Evolutionary conservation across 1,140 invertebrate genomes (phyloP).

Genomic region (Trichomalopsis sarcophagae): DNA sequence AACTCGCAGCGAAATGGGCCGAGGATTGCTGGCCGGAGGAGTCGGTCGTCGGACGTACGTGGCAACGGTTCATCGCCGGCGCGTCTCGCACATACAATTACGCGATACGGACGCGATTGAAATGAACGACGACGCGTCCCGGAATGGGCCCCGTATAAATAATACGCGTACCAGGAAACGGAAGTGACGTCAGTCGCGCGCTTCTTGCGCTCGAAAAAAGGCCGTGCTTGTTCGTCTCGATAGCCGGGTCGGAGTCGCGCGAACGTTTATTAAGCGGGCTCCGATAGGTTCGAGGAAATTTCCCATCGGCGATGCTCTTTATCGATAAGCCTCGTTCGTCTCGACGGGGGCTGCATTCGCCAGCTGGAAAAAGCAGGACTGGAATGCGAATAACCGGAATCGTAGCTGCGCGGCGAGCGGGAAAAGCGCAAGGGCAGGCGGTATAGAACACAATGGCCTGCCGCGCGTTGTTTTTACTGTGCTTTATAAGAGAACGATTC

Average conservation of each 20-base stretch:
- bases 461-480: slow-evolving; percentile 20
- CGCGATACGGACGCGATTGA: slow-evolving; percentile 57
- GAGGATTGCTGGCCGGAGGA: neutral
- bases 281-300: neutral
- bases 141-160: neutral
- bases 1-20: neutral
- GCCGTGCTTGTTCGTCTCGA: neutral
- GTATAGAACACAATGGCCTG: slow-evolving; percentile 35
- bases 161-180: slow-evolving; percentile 62
- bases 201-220: slow-evolving; percentile 4
- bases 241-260: no score
- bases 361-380: neutral
- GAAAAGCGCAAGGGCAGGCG: slow-evolving; percentile 44
- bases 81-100: slow-evolving; percentile 34
- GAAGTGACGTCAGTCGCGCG: slow-evolving; percentile 64
- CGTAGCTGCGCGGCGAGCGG: neutral
- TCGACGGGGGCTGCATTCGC: slow-evolving; percentile 21
- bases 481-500: slow-evolving; percentile 35
- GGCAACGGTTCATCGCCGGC: slow-evolving; percentile 26
- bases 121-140: slow-evolving; percentile 56
- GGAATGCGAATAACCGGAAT: slow-evolving; percentile 27
- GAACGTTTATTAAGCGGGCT: neutral
- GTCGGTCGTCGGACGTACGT: neutral
- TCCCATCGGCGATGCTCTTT: neutral
- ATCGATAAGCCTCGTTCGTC: neutral